Evolutionary conservation across 2,888 invertebrate species (phyloP).

Genomic region (Panorpa germanica): DNA sequence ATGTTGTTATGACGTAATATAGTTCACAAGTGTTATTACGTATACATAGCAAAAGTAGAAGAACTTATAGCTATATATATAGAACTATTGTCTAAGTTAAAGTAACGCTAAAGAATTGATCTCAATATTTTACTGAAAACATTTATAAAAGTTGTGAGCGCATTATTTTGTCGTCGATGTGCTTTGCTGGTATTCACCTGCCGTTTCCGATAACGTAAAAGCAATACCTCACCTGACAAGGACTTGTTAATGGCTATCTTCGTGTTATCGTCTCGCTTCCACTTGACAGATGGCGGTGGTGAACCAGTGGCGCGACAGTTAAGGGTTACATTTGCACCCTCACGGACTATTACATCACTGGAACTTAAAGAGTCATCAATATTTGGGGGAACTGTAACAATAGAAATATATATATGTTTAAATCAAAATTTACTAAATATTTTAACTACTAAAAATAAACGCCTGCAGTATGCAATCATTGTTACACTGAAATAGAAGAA

Average conservation of each 20-base stretch:
- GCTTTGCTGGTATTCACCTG: no score
- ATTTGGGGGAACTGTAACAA: conserved; percentile 67
- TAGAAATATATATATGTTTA: conserved; percentile 17
- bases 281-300: conserved; percentile 73
- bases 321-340: conserved; percentile 74
- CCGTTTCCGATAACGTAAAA: no score
- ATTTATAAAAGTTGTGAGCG: no score
- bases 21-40: conserved; percentile 3
- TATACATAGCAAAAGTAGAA: conserved; percentile 7
- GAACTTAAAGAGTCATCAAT: conserved; percentile 81
- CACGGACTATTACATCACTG: conserved; percentile 77
- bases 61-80: no score
- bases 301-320: conserved; percentile 78
- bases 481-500: no score
- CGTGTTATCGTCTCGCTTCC: conserved; percentile 79
- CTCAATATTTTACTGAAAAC: no score
- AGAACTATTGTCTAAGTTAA: conserved; percentile 4
- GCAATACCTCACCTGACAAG: conserved; percentile 43
- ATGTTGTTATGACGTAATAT: background rate
- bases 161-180: no score
- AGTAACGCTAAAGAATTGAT: conserved; percentile 7
- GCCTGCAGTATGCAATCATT: no score
- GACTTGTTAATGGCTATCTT: conserved; percentile 76
- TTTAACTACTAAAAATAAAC: no score
- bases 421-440: no score